These are phyloP conservation scores for Eleutherodactylus coqui DNA, from an alignment of 2,797 vertebrate genomes.

Conservation along the genomic window DNA sequence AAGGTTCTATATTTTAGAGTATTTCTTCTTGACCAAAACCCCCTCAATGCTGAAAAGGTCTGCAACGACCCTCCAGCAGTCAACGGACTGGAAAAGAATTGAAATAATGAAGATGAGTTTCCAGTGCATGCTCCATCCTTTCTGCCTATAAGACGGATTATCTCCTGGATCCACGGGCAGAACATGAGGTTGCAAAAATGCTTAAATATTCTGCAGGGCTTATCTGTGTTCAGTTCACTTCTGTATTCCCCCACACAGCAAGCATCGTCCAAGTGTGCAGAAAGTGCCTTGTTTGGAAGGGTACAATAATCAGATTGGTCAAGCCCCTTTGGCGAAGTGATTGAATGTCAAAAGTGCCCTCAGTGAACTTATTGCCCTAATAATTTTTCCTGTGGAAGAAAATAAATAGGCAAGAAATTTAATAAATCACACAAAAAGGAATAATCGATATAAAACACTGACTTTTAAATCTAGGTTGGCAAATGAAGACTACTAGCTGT, in stretches of 20 bases:
- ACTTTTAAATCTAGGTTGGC: neutral
- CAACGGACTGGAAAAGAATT: slow-evolving; percentile 13
- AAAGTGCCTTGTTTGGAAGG: slow-evolving; percentile 33
- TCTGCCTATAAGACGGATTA: neutral
- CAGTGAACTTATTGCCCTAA: slow-evolving; percentile 63
- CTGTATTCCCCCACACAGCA: slow-evolving; percentile 14
- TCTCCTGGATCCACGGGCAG: slow-evolving; percentile 29
- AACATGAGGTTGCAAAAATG: slow-evolving; percentile 17
- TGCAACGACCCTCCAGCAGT: neutral
- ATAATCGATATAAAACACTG: neutral
- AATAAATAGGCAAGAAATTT: neutral
- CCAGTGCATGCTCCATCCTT: slow-evolving; percentile 32
- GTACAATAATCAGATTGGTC: slow-evolving; percentile 37
- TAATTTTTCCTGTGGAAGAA: slow-evolving; percentile 41
- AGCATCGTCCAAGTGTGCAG: slow-evolving; percentile 28
- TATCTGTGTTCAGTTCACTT: neutral
- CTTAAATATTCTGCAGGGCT: slow-evolving; percentile 1
- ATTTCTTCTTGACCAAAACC: slow-evolving; percentile 21
- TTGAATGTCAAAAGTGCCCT: slow-evolving; percentile 59
- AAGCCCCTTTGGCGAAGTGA: slow-evolving; percentile 53
- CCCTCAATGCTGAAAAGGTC: slow-evolving; percentile 7
- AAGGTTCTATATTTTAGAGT: neutral
- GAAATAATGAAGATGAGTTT: slow-evolving; percentile 43
- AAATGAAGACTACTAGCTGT: too few species aligned
- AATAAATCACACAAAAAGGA: neutral